Evolutionary conservation across 2,113 vertebrate species (phyloP).

Genomic region (Oryzias curvinotus): DNA sequence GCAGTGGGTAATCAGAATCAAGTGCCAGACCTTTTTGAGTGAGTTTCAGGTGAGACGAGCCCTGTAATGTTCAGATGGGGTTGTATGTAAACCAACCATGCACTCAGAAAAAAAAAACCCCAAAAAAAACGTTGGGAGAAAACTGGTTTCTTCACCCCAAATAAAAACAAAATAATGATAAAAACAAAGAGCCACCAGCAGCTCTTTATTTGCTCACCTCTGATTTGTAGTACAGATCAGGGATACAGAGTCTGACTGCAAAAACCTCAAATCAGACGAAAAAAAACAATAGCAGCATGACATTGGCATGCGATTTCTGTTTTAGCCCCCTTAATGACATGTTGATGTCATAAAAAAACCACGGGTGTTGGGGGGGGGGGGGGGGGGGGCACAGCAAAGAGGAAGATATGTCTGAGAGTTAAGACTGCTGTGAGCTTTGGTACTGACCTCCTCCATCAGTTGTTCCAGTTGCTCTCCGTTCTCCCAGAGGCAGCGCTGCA

Average conservation of each 20-base stretch:
- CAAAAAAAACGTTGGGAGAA: slow-evolving; percentile 30
- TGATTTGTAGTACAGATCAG: slow-evolving; percentile 84
- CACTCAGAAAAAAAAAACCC: slow-evolving; percentile 49
- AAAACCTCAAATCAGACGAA: slow-evolving; percentile 80
- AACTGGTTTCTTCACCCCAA: slow-evolving; percentile 29
- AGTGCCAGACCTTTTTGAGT: slow-evolving; percentile 71
- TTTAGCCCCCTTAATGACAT: slow-evolving; percentile 60
- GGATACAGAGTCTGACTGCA: slow-evolving; percentile 88
- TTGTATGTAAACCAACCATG: slow-evolving; percentile 65
- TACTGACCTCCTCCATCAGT: slow-evolving; percentile 99
- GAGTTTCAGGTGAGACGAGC: slow-evolving; percentile 69
- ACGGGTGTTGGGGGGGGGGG: slow-evolving; percentile 41
- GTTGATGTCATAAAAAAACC: slow-evolving; percentile 65
- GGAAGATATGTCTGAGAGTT: slow-evolving; percentile 7
- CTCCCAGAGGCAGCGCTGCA: slow-evolving; percentile 97
- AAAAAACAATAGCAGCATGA: slow-evolving; percentile 71
- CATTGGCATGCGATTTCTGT: slow-evolving; percentile 63
- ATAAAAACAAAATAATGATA: slow-evolving; percentile 22
- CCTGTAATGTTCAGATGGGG: slow-evolving; percentile 52
- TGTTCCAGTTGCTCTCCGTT: slow-evolving; percentile 92
- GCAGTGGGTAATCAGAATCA: slow-evolving; percentile 77
- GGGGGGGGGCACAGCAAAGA: slow-evolving; percentile 32
- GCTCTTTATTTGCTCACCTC: slow-evolving; percentile 92
- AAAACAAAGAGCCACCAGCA: slow-evolving; percentile 81
- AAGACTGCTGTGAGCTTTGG: neutral